These are phyloP conservation scores for Drosophila leonis DNA, from an alignment of 2,888 invertebrate species.

Conservation along the genomic window DNA sequence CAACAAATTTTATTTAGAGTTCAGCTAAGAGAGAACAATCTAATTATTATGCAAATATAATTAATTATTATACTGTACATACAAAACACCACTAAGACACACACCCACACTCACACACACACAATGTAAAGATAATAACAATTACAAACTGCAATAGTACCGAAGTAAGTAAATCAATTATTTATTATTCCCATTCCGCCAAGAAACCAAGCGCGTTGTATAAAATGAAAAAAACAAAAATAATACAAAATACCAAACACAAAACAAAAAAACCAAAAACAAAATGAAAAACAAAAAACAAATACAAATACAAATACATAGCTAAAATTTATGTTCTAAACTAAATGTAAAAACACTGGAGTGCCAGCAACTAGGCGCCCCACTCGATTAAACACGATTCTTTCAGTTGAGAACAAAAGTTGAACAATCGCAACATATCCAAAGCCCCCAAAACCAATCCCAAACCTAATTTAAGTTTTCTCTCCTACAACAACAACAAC, in stretches of 20 bases:
- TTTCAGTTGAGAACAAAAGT: conserved; percentile 34
- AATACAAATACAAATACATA: conserved; percentile 43
- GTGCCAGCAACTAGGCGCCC: neutral
- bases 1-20: conserved; percentile 68
- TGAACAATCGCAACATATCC: conserved; percentile 74
- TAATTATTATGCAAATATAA: conserved; percentile 43
- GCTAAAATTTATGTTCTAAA: conserved; percentile 64
- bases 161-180: conserved; percentile 77
- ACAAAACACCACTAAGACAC: neutral
- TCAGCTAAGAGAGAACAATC: conserved; percentile 39
- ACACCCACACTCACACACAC: neutral
- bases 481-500: conserved; percentile 14
- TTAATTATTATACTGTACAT: conserved; percentile 40
- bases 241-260: conserved; percentile 15
- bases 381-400: conserved; percentile 21
- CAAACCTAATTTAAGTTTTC: conserved; percentile 20
- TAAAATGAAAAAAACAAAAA: conserved; percentile 46
- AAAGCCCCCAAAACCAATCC: conserved; percentile 6
- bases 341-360: conserved; percentile 21
- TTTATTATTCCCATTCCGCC: conserved; percentile 60
- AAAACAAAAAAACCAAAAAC: conserved; percentile 19
- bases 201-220: conserved; percentile 44
- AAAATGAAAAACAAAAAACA: conserved; percentile 13
- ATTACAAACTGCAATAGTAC: conserved; percentile 67
- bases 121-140: conserved; percentile 20